These are phyloP conservation scores for Himalopsyche tibetana DNA, from an alignment of 2,888 invertebrate genomes.

Conservation along the genomic window DNA sequence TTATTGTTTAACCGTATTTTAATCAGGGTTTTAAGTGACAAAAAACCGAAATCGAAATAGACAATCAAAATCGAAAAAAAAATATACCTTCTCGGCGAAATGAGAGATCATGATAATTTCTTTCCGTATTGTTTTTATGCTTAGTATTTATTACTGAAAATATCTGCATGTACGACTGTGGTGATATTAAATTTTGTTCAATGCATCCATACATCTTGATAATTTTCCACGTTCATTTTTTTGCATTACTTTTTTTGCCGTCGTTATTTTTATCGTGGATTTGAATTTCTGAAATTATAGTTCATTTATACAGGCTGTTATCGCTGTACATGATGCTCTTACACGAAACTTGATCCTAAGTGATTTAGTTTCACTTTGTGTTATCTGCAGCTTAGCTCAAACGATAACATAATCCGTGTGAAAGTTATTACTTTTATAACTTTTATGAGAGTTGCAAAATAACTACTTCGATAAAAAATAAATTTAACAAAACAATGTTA, in stretches of 20 bases:
- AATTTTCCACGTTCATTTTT: slow-evolving; percentile 31
- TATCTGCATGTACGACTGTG: slow-evolving; percentile 15
- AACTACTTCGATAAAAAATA: not conserved
- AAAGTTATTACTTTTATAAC: not conserved
- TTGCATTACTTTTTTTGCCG: not conserved
- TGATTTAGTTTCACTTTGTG: not conserved
- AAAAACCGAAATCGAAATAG: slow-evolving; percentile 22
- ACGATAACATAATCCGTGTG: not conserved
- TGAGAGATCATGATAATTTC: slow-evolving; percentile 30
- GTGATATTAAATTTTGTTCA: slow-evolving; percentile 34
- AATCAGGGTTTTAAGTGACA: slow-evolving; percentile 14
- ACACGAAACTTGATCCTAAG: not conserved
- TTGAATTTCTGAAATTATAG: slow-evolving; percentile 19
- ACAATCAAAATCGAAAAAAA: slow-evolving; percentile 17
- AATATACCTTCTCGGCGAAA: slow-evolving; percentile 20
- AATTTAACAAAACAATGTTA: too few species aligned
- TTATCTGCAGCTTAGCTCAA: not conserved
- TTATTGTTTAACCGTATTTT: slow-evolving; percentile 34
- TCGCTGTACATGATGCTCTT: not conserved
- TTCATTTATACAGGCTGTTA: not conserved
- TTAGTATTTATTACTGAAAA: slow-evolving; percentile 16
- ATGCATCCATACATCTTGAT: slow-evolving; percentile 22
- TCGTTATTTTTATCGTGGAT: slow-evolving; percentile 10
- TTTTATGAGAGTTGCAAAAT: not conserved
- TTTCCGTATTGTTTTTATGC: slow-evolving; percentile 20